Evolutionary conservation across 2,113 vertebrate species (phyloP), one percentile per base, ranked within the genome.

Genomic region (Caloenas nicobarica): DNA sequence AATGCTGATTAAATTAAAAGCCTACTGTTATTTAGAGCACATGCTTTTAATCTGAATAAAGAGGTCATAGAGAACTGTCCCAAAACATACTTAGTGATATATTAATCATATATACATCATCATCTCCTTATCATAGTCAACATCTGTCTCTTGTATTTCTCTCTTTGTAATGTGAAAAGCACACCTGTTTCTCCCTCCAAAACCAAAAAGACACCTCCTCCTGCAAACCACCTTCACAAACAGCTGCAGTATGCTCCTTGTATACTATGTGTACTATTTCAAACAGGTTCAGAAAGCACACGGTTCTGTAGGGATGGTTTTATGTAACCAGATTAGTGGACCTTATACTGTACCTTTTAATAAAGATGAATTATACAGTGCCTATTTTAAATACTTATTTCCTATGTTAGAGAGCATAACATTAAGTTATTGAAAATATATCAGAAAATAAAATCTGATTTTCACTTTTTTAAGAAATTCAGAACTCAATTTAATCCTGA

Each of bases 1-100:
- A 95, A 97, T 90, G 56, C 53, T 95, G 82, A 96, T 97, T 96
- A 97, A 96, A 93, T 97, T 96, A 97, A 96, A 97, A 97, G 92
- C 81, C 86, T 70, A 89, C 71, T 82, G 38, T 95, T 97, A 96
- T 97, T 96, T 95, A 97, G 62, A 94, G 86, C 60, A 95, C 76
- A 89, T 54, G 57, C 57, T 71, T 88, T 91, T 96, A 97, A 96
- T 96, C 83, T 93, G 80, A 95, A 66, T 78, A 65, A 97, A 96
- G 93, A 87, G 93, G 88, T 70, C 87, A 87, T 68, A 86, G 18
- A 76, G 69, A 78, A 94, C 60, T 74, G 44, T 58, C 94, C 78
- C 66, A 92, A 94, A 96, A 66, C 54, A 86, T 70, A 81, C 88
- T 94, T 69, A 94, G 70, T 81, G 65, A 95, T 89, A 64, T 69